Percentiles rank a stretch among this genome's conserved stretches.
Conservation (phyloP, 1,140 invertebrate species). For the Halesus radiatus region DNA sequence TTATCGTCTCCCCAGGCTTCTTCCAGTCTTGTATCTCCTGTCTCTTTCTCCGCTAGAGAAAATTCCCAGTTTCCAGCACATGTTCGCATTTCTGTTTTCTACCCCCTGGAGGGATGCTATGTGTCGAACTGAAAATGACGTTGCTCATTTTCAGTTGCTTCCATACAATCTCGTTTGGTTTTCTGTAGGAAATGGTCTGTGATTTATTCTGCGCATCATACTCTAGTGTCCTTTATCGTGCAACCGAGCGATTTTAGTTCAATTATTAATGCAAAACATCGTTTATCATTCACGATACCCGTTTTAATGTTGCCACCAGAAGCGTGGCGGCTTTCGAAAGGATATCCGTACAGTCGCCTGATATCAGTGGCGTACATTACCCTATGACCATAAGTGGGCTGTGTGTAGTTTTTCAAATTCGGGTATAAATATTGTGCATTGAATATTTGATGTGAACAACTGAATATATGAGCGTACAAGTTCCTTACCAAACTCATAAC, state of each 20-base stretch:
- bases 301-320: too few relatives aligned
- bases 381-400: too few relatives aligned
- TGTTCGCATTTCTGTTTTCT: not conserved
- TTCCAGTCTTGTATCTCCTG: not conserved
- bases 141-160: not conserved
- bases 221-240: not conserved
- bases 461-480: too few relatives aligned
- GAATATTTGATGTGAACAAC: too few relatives aligned
- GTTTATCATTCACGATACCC: too few relatives aligned
- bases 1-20: slow-evolving; percentile 32
- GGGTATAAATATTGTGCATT: too few relatives aligned
- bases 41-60: not conserved
- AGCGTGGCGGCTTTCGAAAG: too few relatives aligned
- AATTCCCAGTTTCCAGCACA: not conserved
- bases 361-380: too few relatives aligned
- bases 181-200: slow-evolving; percentile 1
- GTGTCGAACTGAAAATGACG: slow-evolving; percentile 9
- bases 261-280: too few relatives aligned
- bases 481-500: too few relatives aligned
- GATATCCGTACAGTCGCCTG: too few relatives aligned
- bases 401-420: too few relatives aligned
- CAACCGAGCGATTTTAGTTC: not conserved
- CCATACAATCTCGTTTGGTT: slow-evolving; percentile 1
- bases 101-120: not conserved
- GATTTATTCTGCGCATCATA: not conserved